A percentile compares a stretch with the other conserved stretches of the same genome.
phyloP scores from a whole-genome alignment of 2,888 invertebrate genomes.

The Apodemia duryi region DNA sequence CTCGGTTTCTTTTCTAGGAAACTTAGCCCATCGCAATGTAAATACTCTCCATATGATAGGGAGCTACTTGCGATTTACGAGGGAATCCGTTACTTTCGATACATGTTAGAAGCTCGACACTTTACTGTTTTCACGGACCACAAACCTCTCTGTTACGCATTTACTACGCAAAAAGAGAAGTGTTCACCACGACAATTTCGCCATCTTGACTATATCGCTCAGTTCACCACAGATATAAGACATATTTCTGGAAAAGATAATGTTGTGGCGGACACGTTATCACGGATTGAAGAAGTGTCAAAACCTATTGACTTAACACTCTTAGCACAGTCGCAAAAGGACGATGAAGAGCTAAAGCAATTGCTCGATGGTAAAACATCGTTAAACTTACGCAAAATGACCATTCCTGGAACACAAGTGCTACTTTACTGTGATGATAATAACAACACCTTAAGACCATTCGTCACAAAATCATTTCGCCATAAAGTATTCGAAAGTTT shows the following conservation, averaged over 20 bases:
- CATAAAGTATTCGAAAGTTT: constrained; percentile 21
- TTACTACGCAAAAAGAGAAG: neutral
- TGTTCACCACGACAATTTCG: neutral
- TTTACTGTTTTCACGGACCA: neutral
- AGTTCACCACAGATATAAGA: neutral
- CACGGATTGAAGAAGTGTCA: neutral
- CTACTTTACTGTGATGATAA: constrained; percentile 1
- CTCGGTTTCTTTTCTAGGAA: neutral
- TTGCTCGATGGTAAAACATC: neutral
- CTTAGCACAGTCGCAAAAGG: neutral
- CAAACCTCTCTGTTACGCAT: neutral
- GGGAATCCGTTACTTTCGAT: neutral
- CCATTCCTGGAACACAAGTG: neutral
- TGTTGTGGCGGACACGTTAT: neutral
- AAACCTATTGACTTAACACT: neutral
- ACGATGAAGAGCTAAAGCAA: neutral
- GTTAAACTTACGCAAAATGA: neutral
- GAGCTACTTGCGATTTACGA: constrained; percentile 2
- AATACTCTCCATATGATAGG: neutral
- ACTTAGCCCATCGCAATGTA: neutral
- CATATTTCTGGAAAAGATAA: neutral
- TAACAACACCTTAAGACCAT: constrained; percentile 2
- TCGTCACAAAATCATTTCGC: constrained; percentile 15
- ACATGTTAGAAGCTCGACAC: neutral
- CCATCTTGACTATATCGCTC: neutral